phyloP scores from a whole-genome alignment of 2,888 invertebrate genomes.

The Cantharis rustica region DNA sequence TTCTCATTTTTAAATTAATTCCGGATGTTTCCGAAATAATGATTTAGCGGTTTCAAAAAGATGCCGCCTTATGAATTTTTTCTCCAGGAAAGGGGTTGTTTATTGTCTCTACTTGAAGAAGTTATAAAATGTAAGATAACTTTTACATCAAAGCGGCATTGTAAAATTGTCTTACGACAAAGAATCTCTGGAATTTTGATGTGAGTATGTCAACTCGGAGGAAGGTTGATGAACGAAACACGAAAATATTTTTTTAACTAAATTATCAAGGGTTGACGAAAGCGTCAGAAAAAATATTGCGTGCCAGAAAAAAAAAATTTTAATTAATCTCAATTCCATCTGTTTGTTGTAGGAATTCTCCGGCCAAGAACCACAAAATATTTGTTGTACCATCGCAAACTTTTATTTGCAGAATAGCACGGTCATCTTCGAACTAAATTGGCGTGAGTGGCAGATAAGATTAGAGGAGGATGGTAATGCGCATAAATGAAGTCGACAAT shows the following conservation, averaged over 20 bases:
- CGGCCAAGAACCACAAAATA: no score
- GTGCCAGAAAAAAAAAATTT: neutral
- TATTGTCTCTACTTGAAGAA: neutral
- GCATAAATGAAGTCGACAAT: constrained; percentile 18
- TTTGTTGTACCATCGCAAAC: neutral
- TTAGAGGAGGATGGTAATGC: constrained; percentile 7
- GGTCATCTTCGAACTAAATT: constrained; percentile 11
- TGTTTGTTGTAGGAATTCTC: neutral
- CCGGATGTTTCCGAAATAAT: neutral
- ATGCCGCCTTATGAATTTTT: neutral
- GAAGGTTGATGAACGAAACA: neutral
- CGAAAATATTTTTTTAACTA: neutral
- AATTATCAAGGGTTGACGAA: neutral
- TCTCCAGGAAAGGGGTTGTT: neutral
- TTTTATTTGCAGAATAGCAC: constrained; percentile 6
- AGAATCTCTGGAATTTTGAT: neutral
- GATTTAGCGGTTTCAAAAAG: neutral
- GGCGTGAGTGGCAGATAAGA: constrained; percentile 13
- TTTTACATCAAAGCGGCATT: neutral
- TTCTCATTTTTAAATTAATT: neutral
- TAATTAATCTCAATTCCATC: neutral
- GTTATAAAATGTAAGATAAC: constrained; percentile 3
- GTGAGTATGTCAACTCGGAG: neutral
- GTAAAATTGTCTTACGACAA: neutral
- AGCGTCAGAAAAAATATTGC: neutral